phyloP scores from a whole-genome alignment of 2,113 vertebrate species.

The Puffinus mauretanicus region DNA sequence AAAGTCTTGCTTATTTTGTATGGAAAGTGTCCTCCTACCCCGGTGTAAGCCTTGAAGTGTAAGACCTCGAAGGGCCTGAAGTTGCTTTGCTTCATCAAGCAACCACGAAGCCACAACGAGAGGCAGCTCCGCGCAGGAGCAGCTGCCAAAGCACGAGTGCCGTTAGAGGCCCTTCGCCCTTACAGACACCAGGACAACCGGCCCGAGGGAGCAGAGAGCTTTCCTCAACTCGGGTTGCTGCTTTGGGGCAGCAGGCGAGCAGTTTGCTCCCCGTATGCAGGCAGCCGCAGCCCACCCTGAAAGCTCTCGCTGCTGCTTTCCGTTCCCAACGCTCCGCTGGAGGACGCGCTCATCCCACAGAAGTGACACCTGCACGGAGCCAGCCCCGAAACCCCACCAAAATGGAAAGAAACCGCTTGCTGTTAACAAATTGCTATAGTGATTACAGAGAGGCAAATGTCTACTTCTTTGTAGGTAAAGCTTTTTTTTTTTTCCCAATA shows the following conservation, averaged over 20 bases:
- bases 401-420: not conserved
- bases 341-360: not conserved
- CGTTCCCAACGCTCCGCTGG: rapidly evolving
- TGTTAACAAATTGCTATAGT: not conserved
- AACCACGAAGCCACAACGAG: not conserved
- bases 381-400: not conserved
- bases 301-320: not conserved
- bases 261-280: not conserved
- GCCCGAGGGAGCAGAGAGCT: not conserved
- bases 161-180: not conserved
- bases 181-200: not conserved
- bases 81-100: not conserved
- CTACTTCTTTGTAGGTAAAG: not conserved
- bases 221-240: not conserved
- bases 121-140: not conserved
- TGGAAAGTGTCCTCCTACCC: not conserved
- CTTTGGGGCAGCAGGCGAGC: not conserved
- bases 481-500: not conserved
- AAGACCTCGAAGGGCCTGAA: not conserved
- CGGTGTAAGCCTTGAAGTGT: not conserved
- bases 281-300: not conserved
- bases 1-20: not conserved
- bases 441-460: not conserved
- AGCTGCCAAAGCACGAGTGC: not conserved
- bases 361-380: not conserved